These are phyloP conservation scores for Drosophila kurseongensis DNA, from an alignment of 1,140 invertebrate genomes.

Conservation along the genomic window DNA sequence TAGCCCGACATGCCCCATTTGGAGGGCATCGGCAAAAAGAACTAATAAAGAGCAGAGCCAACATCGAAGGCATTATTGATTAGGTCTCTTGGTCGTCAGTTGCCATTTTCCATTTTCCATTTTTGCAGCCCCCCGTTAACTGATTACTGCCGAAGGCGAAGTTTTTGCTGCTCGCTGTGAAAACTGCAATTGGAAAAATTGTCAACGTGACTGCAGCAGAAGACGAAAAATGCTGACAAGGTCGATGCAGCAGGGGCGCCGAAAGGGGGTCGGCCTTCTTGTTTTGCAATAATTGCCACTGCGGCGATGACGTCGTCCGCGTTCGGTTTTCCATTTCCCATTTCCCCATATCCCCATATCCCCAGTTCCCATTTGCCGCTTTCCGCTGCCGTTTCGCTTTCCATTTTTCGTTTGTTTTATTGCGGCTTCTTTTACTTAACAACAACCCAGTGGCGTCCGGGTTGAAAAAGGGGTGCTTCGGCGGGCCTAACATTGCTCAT, in stretches of 20 bases:
- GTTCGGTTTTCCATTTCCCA: constrained; percentile 48
- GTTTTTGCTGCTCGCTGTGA: constrained; percentile 32
- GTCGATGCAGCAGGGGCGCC: constrained; percentile 42
- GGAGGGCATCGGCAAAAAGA: not conserved
- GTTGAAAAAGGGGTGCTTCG: not conserved
- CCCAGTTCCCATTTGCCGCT: constrained; percentile 13
- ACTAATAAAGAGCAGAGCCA: not conserved
- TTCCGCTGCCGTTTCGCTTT: constrained; percentile 27
- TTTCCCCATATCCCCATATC: constrained; percentile 40
- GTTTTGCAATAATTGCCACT: constrained; percentile 70
- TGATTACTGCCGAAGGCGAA: constrained; percentile 42
- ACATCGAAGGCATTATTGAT: constrained; percentile 58
- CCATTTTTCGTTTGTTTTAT: constrained; percentile 67
- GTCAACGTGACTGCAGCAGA: constrained; percentile 62
- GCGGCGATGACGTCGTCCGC: constrained; percentile 47
- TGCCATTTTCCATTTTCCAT: not conserved
- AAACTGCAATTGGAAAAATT: constrained; percentile 60
- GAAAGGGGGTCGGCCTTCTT: constrained; percentile 26
- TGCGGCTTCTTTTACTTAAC: constrained; percentile 68
- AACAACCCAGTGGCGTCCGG: constrained; percentile 30
- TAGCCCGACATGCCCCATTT: not conserved
- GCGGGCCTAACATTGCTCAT: constrained; percentile 68
- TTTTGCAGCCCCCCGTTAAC: constrained; percentile 10
- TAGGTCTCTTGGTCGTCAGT: constrained; percentile 28
- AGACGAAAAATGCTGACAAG: constrained; percentile 69